Conservation (phyloP, 1,140 invertebrate species). For the Zaprionus ghesquierei region DNA sequence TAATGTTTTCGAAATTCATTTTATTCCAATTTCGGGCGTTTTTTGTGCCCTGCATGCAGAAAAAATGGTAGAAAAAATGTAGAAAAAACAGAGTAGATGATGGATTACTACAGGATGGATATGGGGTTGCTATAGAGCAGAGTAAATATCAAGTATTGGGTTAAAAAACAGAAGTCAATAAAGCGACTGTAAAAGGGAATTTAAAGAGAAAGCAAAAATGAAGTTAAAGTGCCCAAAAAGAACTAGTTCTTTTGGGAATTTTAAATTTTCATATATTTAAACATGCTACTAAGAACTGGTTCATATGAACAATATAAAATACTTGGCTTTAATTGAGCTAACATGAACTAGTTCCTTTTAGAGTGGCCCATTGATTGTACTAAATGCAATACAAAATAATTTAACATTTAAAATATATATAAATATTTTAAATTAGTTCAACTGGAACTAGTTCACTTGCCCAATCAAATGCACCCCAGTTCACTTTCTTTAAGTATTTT, state of each 20-base stretch:
- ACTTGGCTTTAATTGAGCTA: too few relatives aligned
- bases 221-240: background rate
- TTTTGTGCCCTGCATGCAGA: background rate
- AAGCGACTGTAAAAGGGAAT: background rate
- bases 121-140: background rate
- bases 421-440: background rate
- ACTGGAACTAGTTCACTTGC: background rate
- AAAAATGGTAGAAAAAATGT: background rate
- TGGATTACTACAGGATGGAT: constrained; percentile 3
- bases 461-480: background rate
- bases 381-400: background rate
- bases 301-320: too few relatives aligned
- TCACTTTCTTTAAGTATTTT: background rate
- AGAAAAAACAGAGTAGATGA: constrained; percentile 14
- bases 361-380: background rate
- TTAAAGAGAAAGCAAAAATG: background rate
- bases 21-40: background rate
- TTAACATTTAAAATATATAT: background rate
- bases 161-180: background rate
- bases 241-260: too few relatives aligned
- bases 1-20: constrained; percentile 26
- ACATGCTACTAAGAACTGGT: too few relatives aligned
- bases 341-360: background rate
- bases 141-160: background rate
- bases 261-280: too few relatives aligned